Base-by-base conservation (phyloP, 92 coral and sea anemone genomes). In the Porites rus region DNA sequence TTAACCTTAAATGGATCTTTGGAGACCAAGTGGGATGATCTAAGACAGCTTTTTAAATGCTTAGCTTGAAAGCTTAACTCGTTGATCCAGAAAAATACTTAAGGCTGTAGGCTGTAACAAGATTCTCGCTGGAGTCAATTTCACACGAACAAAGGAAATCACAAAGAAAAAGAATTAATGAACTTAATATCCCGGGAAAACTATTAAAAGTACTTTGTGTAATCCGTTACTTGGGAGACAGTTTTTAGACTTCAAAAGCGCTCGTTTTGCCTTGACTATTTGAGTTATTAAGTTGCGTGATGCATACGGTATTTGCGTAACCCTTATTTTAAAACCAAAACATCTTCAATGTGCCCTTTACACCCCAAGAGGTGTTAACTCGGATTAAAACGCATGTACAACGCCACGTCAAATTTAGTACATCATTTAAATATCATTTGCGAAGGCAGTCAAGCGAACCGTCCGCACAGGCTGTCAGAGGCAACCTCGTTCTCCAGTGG, bases 21-120 rank as follows among this genome's bases (percentile, higher is more conserved):
- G 46, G 46, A 38, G 46, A 38, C 46, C 46, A 38, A 38, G 46
- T 38, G 46, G 46, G 31, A 28, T 28, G 31, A 38, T 38, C 46
- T 6, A 17, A 50, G 43, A 51, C 28, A 50, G 6, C 10, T 72
- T 8, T 17, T n/a, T 21, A 52, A 74, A 74, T 54, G 64, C 21
- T 74, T 74, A 50, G 76, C 60, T 72, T 72, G 20, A 2, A 70
- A 51, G 74, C 53, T 77, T 61, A 68, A 25, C 65, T 79, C 84
- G 25, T 21, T 65, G 64, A 79, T 51, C 68, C 69, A 38, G 69
- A 56, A 69, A 70, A 28, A 20, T 14, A 28, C 61, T 20, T 62
- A 62, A 75, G 4, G 31, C 28, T 3, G 10, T 3, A 75, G 8
- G 31, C 25, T 10, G 10, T 0, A 69, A 22, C 13, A 53, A 20